Conservation (phyloP, 92 coral and sea anemone genomes). For the Phenganax subtilis region DNA sequence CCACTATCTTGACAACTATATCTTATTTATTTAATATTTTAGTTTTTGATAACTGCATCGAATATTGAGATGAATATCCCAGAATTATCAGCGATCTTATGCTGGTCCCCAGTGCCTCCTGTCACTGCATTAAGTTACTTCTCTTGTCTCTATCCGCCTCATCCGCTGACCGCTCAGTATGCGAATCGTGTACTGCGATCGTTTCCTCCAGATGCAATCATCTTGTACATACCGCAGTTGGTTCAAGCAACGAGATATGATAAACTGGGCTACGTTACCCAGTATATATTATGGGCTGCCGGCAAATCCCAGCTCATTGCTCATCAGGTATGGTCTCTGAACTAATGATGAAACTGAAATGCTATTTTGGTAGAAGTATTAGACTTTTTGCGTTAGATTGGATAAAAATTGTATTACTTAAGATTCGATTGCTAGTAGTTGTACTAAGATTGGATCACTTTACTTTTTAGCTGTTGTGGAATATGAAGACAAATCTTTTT, state of each 20-base stretch:
- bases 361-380: too few relatives aligned
- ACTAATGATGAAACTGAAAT: too few relatives aligned
- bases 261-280: slow-evolving; percentile 88
- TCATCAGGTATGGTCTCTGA: slow-evolving; percentile 69
- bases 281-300: slow-evolving; percentile 97
- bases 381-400: background rate
- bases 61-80: slow-evolving; percentile 85
- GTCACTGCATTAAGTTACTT: slow-evolving; percentile 93
- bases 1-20: background rate
- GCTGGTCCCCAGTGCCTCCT: slow-evolving; percentile 98
- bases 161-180: slow-evolving; percentile 93
- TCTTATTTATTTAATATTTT: background rate
- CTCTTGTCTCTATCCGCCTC: slow-evolving; percentile 94
- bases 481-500: slow-evolving; percentile 94
- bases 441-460: background rate
- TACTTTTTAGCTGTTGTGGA: slow-evolving; percentile 76
- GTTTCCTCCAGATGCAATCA: slow-evolving; percentile 90
- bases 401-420: background rate
- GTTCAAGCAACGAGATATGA: slow-evolving; percentile 95
- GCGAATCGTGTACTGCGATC: slow-evolving; percentile 95
- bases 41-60: slow-evolving; percentile 83
- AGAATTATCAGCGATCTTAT: slow-evolving; percentile 73
- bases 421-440: background rate
- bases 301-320: slow-evolving; percentile 89
- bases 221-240: slow-evolving; percentile 87